Evolutionary conservation across 2,888 invertebrate species (phyloP), one percentile per base, ranked within the genome.

Genomic region (Stratiomys singularior): DNA sequence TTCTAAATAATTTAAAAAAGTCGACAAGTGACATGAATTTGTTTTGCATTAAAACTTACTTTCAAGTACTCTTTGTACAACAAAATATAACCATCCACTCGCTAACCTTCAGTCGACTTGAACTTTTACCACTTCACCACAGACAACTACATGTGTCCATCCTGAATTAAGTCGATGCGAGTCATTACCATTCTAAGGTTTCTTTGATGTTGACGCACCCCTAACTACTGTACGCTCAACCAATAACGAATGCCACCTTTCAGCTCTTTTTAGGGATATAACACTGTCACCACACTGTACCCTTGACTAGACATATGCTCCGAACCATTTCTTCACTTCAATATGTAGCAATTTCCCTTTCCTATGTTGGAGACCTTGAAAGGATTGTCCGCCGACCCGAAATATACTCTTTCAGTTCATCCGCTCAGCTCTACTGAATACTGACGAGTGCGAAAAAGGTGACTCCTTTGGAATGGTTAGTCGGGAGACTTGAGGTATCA

Each of bases 151-250:
- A 71, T 28, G 52, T 71, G 71, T 71, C 30, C 56, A 30, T 2
- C 18, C 56, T 30, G 28, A 72, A 72, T 72, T 72, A 56, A 72
- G 72, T 72, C 72, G 52, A 30, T 11, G 56, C 72, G 11, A 30
- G 72, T 72, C 72, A 72, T 72, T 72, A 72, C 56, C 56, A 72
- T 56, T 56, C 72, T 72, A 72, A 72, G 72, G 72, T 46, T 72
- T 72, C 72, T 72, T 72, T 72, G 72, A 72, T 72, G 72, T 72
- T 67, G 56, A 56, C 72, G 18, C 44, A 18, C 18, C 21, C 46
- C 9, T 13, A 37, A 67, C 67, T 67, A 67, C 44, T 37, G 64
- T 9, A 30, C 67, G 60, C 23, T 18, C 60, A 25, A 18, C 60
- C 60, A 18, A 67, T 67, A 44, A 23, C 21, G 21, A 67, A 67